Conservation (phyloP, 2,888 invertebrate species). For the Cataglyphis cursor region DNA sequence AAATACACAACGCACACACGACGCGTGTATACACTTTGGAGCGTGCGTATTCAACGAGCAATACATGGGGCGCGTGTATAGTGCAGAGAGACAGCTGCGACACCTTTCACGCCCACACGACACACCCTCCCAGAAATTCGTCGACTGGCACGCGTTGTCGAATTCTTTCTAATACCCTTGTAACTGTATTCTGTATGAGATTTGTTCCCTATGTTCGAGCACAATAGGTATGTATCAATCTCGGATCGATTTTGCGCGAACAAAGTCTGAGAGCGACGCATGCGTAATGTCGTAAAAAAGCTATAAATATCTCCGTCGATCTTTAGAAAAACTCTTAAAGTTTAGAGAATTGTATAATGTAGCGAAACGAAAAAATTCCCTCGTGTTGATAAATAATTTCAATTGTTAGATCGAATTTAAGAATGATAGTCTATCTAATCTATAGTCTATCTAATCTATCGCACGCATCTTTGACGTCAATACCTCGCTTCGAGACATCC, state of each 20-base stretch:
- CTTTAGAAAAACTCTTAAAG: not conserved
- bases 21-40: not conserved
- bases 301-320: not conserved
- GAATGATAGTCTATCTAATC: not conserved
- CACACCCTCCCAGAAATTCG: slow-evolving; percentile 80
- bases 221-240: slow-evolving; percentile 43
- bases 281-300: not conserved
- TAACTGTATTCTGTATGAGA: slow-evolving; percentile 37
- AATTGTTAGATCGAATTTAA: not conserved
- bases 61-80: slow-evolving; percentile 70
- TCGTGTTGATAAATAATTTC: not conserved
- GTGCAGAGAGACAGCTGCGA: slow-evolving; percentile 74
- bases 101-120: slow-evolving; percentile 82
- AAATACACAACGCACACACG: slow-evolving; percentile 3
- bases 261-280: not conserved
- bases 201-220: not conserved
- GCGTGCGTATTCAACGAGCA: slow-evolving; percentile 49
- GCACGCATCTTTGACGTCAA: not conserved
- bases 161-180: slow-evolving; percentile 47
- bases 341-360: not conserved
- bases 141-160: slow-evolving; percentile 75
- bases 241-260: slow-evolving; percentile 24
- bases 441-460: not conserved
- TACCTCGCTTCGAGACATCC: not conserved
- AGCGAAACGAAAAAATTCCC: not conserved